A percentile compares a stretch with the other conserved stretches of the same genome.
Evolutionary conservation across 2,888 invertebrate species (phyloP).

Genomic region (Catonia carolina): DNA sequence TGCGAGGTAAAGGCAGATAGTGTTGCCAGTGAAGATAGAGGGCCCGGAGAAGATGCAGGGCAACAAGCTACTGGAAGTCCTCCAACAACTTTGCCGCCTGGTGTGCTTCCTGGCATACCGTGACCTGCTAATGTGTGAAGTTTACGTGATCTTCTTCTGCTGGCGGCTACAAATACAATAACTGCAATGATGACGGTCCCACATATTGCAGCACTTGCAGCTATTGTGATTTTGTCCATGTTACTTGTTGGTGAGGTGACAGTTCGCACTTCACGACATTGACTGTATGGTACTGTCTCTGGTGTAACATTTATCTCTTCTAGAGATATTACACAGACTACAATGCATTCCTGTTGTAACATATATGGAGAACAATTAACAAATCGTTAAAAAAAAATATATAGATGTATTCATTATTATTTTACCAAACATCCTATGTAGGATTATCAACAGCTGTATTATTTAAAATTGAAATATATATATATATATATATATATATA

Average conservation of each 20-base stretch:
- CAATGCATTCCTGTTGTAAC: slow-evolving; percentile 71
- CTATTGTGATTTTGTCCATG: slow-evolving; percentile 93
- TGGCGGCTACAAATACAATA: slow-evolving; percentile 82
- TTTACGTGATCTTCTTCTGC: slow-evolving; percentile 68
- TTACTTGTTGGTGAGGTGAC: slow-evolving; percentile 75
- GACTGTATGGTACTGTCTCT: slow-evolving; percentile 74
- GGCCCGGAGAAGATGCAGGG: slow-evolving; percentile 73
- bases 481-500: slow-evolving; percentile 1
- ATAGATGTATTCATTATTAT: no score
- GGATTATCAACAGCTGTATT: no score
- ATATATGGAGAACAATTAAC: background rate
- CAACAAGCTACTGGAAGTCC: slow-evolving; percentile 76
- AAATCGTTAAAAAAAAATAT: background rate
- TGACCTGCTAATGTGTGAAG: slow-evolving; percentile 60
- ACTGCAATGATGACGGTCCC: slow-evolving; percentile 87
- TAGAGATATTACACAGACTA: slow-evolving; percentile 86
- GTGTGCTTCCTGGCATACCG: slow-evolving; percentile 37
- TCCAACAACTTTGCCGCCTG: slow-evolving; percentile 45
- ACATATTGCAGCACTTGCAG: slow-evolving; percentile 87
- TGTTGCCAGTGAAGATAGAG: slow-evolving; percentile 73
- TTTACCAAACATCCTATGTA: no score
- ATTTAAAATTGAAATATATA: no score
- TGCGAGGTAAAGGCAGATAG: slow-evolving; percentile 77
- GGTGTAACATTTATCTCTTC: slow-evolving; percentile 85
- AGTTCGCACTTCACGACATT: slow-evolving; percentile 84